A percentile compares a stretch with the other conserved stretches of the same genome.
Evolutionary conservation across 2,113 vertebrate species (phyloP).

Genomic region (Oreotragus oreotragus): DNA sequence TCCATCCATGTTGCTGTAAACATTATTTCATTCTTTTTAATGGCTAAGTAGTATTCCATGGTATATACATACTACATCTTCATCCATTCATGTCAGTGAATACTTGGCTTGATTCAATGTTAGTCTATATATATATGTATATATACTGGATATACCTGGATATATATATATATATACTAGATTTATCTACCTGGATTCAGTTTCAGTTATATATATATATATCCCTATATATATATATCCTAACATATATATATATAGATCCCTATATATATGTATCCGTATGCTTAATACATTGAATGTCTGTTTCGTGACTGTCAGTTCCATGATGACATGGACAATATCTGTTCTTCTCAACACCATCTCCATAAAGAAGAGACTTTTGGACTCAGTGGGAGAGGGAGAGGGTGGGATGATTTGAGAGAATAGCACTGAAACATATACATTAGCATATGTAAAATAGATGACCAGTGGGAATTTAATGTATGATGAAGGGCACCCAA

Average conservation of each 20-base stretch:
- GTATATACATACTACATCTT: not conserved
- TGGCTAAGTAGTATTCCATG: not conserved
- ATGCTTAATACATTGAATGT: not conserved
- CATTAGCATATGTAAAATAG: not conserved
- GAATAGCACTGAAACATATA: not conserved
- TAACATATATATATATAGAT: too few species aligned
- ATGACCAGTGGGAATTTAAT: not conserved
- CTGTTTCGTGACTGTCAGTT: not conserved
- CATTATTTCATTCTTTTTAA: not conserved
- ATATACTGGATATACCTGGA: too few species aligned
- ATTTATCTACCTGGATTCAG: not conserved
- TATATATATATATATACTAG: too few species aligned
- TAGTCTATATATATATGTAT: not conserved
- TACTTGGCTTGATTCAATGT: too few species aligned
- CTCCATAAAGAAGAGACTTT: not conserved
- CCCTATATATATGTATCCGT: not conserved
- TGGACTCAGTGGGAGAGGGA: not conserved
- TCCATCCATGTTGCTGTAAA: not conserved
- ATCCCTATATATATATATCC: not conserved
- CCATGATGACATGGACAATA: not conserved
- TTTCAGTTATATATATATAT: not conserved
- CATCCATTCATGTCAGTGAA: not conserved
- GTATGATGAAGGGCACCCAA: not conserved
- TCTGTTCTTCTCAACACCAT: not conserved
- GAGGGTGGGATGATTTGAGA: not conserved